Conservation (phyloP, 1,140 invertebrate genomes). For the Psilanteris sp. region DNA sequence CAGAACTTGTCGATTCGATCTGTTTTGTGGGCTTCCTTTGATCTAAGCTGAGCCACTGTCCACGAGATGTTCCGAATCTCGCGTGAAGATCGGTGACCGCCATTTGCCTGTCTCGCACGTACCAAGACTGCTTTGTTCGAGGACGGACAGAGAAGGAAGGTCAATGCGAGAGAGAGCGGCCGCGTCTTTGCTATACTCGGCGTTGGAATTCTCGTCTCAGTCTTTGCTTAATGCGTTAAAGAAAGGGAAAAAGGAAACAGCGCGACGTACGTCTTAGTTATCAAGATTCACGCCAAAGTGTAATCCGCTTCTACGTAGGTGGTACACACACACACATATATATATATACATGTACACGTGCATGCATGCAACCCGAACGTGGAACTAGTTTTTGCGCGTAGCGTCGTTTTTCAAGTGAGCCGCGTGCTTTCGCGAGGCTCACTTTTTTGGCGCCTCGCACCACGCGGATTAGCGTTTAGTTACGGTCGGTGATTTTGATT, state of each 20-base stretch:
- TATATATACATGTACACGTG: no score
- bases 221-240: constrained; percentile 40
- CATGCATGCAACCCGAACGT: constrained; percentile 35
- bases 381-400: constrained; percentile 58
- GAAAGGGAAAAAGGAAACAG: constrained; percentile 44
- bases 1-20: constrained; percentile 59
- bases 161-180: constrained; percentile 7
- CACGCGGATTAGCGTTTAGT: constrained; percentile 49
- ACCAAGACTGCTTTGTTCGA: constrained; percentile 57
- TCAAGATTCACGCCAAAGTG: constrained; percentile 66
- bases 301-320: constrained; percentile 65
- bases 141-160: constrained; percentile 34
- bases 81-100: constrained; percentile 63
- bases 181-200: constrained; percentile 25
- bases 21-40: constrained; percentile 37
- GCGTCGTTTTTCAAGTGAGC: constrained; percentile 58
- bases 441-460: not conserved
- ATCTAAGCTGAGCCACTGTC: constrained; percentile 62
- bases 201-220: constrained; percentile 55
- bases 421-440: no score
- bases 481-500: constrained; percentile 28
- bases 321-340: constrained; percentile 59
- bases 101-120: constrained; percentile 66
- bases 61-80: constrained; percentile 64
- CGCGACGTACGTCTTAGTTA: constrained; percentile 64